phyloP scores from a whole-genome alignment of 2,113 vertebrate species.

The Forbesichthys agassizii region DNA sequence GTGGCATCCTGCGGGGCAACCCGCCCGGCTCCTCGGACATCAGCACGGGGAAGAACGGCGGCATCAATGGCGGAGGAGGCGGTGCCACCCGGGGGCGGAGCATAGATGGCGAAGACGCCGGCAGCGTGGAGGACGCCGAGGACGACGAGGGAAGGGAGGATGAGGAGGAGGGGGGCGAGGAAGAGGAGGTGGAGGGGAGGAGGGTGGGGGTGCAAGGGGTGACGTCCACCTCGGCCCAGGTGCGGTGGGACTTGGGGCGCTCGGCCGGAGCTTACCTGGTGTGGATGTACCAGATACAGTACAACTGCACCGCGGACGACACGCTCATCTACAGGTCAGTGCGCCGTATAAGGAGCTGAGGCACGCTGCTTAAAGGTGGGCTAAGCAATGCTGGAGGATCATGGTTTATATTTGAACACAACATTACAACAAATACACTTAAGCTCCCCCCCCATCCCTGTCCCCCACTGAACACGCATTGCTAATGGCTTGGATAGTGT shows the following conservation, averaged over 20 bases:
- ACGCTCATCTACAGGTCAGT: constrained; percentile 81
- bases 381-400: too few relatives aligned
- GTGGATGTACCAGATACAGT: constrained; percentile 85
- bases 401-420: too few relatives aligned
- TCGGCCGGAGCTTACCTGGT: constrained; percentile 71
- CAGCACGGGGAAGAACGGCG: constrained; percentile 71
- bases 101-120: constrained; percentile 27
- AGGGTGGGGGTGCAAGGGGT: constrained; percentile 82
- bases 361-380: too few relatives aligned
- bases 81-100: background rate
- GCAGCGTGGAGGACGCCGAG: constrained; percentile 33
- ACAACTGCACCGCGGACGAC: constrained; percentile 76
- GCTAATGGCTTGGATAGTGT: too few relatives aligned
- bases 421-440: too few relatives aligned
- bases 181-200: constrained; percentile 42
- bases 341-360: too few relatives aligned
- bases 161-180: constrained; percentile 48
- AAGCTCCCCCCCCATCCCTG: too few relatives aligned
- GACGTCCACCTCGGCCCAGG: constrained; percentile 84
- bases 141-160: constrained; percentile 52
- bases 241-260: constrained; percentile 83
- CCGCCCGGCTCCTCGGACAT: constrained; percentile 72
- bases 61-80: constrained; percentile 26
- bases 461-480: too few relatives aligned
- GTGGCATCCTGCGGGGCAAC: constrained; percentile 69